Evolutionary conservation across 2,113 vertebrate genomes (phyloP).

Genomic region (Rostratula benghalensis): DNA sequence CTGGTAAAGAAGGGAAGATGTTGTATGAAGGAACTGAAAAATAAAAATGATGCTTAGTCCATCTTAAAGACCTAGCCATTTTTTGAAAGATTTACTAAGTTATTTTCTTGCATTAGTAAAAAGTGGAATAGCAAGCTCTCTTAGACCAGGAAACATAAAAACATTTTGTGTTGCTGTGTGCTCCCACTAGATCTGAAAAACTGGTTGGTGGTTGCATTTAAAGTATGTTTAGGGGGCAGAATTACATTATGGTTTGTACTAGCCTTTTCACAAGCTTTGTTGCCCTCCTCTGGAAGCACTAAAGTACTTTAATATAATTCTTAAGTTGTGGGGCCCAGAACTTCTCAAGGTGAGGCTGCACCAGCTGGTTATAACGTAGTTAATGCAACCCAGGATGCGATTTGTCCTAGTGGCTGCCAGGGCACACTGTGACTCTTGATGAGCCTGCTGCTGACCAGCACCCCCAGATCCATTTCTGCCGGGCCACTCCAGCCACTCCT

Average conservation of each 20-base stretch:
- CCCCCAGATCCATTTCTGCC: not conserved
- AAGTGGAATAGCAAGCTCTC: not conserved
- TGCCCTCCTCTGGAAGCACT: not conserved
- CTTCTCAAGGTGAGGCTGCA: not conserved
- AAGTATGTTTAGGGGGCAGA: not conserved
- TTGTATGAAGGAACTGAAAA: not conserved
- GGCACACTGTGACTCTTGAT: not conserved
- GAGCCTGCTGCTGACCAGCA: not conserved
- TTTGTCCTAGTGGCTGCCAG: not conserved
- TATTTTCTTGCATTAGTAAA: not conserved
- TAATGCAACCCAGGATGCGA: not conserved
- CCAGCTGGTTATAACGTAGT: accelerated
- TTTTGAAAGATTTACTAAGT: not conserved
- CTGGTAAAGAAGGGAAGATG: not conserved
- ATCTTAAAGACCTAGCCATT: not conserved
- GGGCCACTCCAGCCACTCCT: too few species aligned
- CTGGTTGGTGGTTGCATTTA: not conserved
- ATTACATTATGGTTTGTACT: not conserved
- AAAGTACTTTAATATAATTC: not conserved
- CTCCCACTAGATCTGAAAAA: not conserved
- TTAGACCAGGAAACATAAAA: not conserved
- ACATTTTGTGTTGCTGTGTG: not conserved
- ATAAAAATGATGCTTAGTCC: not conserved
- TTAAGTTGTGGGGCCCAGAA: not conserved
- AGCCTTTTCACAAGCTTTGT: not conserved